Percentiles rank a stretch among this genome's conserved stretches.
Conservation (phyloP, 1,140 invertebrate species). For the Dinoponera quadriceps region DNA sequence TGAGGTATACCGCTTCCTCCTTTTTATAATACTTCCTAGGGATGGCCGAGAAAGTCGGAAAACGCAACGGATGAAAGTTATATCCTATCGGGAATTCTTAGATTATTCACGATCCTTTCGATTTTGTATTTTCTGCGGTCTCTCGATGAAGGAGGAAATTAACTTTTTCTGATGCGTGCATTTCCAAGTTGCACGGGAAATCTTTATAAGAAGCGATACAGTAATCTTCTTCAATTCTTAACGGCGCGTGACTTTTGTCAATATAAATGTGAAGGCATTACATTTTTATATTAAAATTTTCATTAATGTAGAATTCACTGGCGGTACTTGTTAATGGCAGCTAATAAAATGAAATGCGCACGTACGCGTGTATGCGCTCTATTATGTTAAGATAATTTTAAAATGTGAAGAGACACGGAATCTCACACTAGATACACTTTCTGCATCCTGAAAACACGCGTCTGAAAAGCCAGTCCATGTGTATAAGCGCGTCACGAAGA, state of each 20-base stretch:
- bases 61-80: not conserved
- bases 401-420: constrained; percentile 14
- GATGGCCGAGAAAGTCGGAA: not conserved
- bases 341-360: constrained; percentile 19
- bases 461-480: constrained; percentile 15
- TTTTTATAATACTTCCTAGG: constrained; percentile 7
- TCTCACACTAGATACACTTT: too few relatives aligned
- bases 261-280: not conserved
- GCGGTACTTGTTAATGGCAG: not conserved
- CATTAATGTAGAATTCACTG: not conserved
- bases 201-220: not conserved
- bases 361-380: not conserved
- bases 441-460: too few relatives aligned
- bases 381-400: constrained; percentile 41
- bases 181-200: not conserved
- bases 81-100: constrained; percentile 4
- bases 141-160: not conserved
- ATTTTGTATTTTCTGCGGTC: not conserved
- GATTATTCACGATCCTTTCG: constrained; percentile 25
- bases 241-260: not conserved
- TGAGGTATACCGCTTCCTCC: not conserved
- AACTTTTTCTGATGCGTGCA: not conserved
- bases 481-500: not conserved
- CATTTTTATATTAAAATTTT: constrained; percentile 15
- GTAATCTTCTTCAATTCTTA: not conserved